A percentile compares a stretch with the other conserved stretches of the same genome.
phyloP scores from a whole-genome alignment of 2,797 vertebrate genomes.

The Poeciliopsis paucimaculata region DNA sequence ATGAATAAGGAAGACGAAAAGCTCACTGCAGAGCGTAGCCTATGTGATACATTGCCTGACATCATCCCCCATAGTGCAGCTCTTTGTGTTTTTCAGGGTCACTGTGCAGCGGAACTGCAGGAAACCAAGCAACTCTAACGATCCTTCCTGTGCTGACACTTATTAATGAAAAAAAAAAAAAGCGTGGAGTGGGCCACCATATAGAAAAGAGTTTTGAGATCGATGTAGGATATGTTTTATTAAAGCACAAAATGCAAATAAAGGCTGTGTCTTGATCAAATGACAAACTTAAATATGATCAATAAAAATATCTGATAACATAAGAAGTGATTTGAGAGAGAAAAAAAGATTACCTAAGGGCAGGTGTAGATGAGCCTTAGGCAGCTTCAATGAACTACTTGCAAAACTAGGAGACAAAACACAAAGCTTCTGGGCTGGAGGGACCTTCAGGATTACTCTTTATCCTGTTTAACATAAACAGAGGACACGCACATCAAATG shows the following conservation, averaged over 20 bases:
- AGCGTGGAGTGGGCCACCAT: constrained; percentile 1
- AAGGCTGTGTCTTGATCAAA: constrained; percentile 4
- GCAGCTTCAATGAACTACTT: constrained; percentile 55
- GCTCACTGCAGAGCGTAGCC: constrained; percentile 51
- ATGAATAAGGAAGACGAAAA: constrained; percentile 22
- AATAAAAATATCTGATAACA: not conserved
- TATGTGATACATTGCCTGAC: constrained; percentile 63
- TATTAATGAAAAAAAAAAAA: constrained; percentile 40
- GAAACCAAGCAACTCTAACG: constrained; percentile 44
- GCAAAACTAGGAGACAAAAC: constrained; percentile 57
- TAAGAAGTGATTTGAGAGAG: constrained; percentile 5
- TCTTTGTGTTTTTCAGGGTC: constrained; percentile 70
- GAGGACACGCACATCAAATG: constrained; percentile 33
- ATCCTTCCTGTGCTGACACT: constrained; percentile 39
- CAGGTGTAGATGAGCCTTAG: constrained; percentile 51
- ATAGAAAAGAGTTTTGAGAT: not conserved
- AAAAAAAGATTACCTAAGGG: constrained; percentile 56
- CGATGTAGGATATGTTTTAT: not conserved
- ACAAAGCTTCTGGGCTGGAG: constrained; percentile 38
- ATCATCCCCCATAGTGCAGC: constrained; percentile 49
- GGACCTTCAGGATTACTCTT: constrained; percentile 43
- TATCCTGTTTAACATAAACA: constrained; percentile 56
- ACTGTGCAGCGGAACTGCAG: constrained; percentile 46
- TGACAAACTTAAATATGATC: constrained; percentile 29
- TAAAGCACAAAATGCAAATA: constrained; percentile 24